Percentiles rank a stretch among this genome's conserved stretches.
These are phyloP conservation scores for Tipula unca DNA, from an alignment of 2,888 invertebrate genomes.

Conservation along the genomic window DNA sequence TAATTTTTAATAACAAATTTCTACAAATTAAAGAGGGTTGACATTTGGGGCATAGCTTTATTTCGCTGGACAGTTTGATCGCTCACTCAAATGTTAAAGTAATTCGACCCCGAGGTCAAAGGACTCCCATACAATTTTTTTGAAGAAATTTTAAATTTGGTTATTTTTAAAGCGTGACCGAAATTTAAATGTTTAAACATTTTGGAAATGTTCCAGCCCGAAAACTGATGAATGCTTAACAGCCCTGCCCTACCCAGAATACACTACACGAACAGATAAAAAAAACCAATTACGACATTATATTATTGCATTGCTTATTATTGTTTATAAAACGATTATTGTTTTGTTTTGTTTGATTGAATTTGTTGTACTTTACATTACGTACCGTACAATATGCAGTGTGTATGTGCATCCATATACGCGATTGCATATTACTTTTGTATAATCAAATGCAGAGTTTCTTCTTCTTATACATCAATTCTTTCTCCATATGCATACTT, in stretches of 20 bases:
- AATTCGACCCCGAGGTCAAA: too few relatives aligned
- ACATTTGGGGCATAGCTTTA: too few relatives aligned
- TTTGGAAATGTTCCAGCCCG: too few relatives aligned
- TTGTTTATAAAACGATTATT: neutral
- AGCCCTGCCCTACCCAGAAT: neutral
- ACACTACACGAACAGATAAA: neutral
- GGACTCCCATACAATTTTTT: too few relatives aligned
- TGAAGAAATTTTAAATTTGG: too few relatives aligned
- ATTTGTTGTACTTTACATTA: neutral
- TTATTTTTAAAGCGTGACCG: too few relatives aligned
- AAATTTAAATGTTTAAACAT: too few relatives aligned
- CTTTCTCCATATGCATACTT: neutral
- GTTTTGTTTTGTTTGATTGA: neutral
- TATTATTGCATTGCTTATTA: slow-evolving; percentile 3
- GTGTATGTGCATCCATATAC: neutral
- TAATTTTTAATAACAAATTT: too few relatives aligned
- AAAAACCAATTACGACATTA: neutral
- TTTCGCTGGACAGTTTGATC: too few relatives aligned
- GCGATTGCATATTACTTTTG: neutral
- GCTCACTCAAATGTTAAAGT: too few relatives aligned
- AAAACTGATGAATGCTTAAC: neutral
- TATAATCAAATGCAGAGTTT: neutral
- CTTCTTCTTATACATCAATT: neutral
- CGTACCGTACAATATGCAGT: neutral
- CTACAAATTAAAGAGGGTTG: too few relatives aligned